Evolutionary conservation across 2,113 vertebrate genomes (phyloP), one percentile per base, ranked within the genome.

Genomic region (Microtus richardsoni): DNA sequence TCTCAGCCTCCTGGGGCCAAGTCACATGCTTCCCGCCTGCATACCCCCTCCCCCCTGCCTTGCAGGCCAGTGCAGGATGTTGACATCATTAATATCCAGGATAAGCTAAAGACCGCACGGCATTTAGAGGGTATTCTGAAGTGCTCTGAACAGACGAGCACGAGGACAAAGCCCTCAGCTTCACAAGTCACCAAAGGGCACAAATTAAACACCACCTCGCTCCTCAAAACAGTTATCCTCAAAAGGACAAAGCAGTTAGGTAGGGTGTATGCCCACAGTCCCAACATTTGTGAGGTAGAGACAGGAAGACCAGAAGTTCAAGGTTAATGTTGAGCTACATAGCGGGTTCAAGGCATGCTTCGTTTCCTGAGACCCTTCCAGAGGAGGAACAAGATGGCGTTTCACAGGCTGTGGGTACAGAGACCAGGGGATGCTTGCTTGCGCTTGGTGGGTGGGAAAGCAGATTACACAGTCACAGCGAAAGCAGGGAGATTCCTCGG

Each of bases 1-100:
- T 85, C 82, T 85, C 82, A 85, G 70, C 60, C 75, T 95, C 83
- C 70, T 36, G 49, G 91, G 84, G 13, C 58, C 21, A 44, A 75
- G 47, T 54, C 16, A 4, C 14, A 22, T 5, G 24, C 60, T 83
- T 52, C 73, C 16, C 66, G 39, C 60, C 52, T 36, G 21, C 2
- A 24, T 21, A 1, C 5, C 19, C 6, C 19, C 58, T 1, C 19
- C 1, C 19, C 0, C 6, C 49, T 2, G 5, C 19, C 54, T 21
- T 58, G 54, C 54, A 58, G 54, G 5, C 54, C 64, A 24, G 79
- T 0, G 26, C 74, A 52, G 26, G 47, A n/a, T 33, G 36, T 26
- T 36, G 33, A 54, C 19, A 52, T 62, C 73, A 30, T 52, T n/a
- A 41, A 44, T 1, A 75, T 22, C 22, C 36, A 17, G 88, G 24